Base-by-base conservation (phyloP, 64 coral and sea anemone genomes). In the Montipora foliosa region DNA sequence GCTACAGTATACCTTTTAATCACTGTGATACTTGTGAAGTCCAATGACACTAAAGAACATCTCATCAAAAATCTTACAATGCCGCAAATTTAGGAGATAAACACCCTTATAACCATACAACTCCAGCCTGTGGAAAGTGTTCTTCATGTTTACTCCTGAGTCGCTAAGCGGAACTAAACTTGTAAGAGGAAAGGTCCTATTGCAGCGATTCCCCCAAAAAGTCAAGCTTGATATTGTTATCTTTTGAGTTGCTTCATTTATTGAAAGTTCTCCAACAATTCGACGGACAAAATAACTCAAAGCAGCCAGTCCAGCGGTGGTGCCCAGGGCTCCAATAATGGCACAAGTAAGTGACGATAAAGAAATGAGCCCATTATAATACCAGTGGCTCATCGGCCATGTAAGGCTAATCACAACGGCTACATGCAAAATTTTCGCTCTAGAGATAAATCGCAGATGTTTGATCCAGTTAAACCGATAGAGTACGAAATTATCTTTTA, bases 231-330 rank as follows among this genome's bases (percentile, higher is more conserved):
- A 97, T 78, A 97, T 97, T 15, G 57, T 91, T 29, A 97, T 47
- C n/a, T 87, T 49, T 71, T 88, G 89, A 48, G 59, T 66, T 16
- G 3, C 5, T 78, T 49, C 21, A 79, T 95, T 71, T 16, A 92
- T 76, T 72, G 96, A 92, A 47, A 97, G 60, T 62, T 94, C 78
- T n/a, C 96, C 96, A 57, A 97, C 81, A 75, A 97, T 62, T 79
- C 96, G 83, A 89, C 96, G 92, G 51, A 97, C 89, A 37, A 97
- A 97, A 95, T 89, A 97, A 74, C 96, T 97, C 14, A 97, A 51
- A 19, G 80, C 89, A 89, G 92, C 76, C 11, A 97, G 73, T 6
- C 96, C 96, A 84, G 49, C 59, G 48, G 93, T 92, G 10, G 96
- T 92, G 21, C 93, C 96, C 46, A 89, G 25, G 51, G 96, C 96